Conservation (phyloP, 2,113 vertebrate species). For the Gopherus evgoodei region DNA sequence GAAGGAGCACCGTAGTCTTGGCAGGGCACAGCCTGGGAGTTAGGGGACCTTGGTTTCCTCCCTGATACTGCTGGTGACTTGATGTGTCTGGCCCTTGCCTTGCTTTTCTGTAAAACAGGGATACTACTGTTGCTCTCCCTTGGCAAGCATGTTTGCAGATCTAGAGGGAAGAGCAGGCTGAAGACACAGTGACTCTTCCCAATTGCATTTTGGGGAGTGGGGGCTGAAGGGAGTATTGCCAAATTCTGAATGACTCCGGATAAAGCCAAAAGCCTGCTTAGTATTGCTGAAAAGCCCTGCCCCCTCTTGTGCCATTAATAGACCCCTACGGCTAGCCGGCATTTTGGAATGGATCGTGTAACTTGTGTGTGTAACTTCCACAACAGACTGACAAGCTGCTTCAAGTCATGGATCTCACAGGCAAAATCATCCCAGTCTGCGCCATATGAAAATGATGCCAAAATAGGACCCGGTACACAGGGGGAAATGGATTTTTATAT, state of each 20-base stretch:
- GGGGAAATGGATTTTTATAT: neutral
- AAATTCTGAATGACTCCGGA: neutral
- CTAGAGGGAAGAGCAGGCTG: neutral
- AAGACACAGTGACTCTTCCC: neutral
- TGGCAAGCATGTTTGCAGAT: neutral
- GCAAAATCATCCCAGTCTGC: neutral
- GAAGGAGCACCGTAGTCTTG: constrained; percentile 2
- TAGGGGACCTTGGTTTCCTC: neutral
- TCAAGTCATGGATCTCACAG: neutral
- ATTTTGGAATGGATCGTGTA: neutral
- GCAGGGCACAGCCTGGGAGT: constrained; percentile 24
- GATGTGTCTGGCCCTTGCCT: neutral
- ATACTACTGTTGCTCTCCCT: neutral
- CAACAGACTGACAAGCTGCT: neutral
- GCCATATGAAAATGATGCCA: neutral
- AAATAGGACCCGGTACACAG: neutral
- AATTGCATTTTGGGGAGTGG: neutral
- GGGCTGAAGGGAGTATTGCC: too few relatives aligned
- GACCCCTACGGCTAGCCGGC: neutral
- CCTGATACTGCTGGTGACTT: constrained; percentile 5
- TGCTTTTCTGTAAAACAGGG: neutral
- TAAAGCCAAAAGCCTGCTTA: neutral
- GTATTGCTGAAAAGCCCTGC: neutral
- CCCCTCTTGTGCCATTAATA: neutral
- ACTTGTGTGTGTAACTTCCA: neutral